Conservation (phyloP, 2,797 vertebrate genomes). For the Sarcoramphus papa region DNA sequence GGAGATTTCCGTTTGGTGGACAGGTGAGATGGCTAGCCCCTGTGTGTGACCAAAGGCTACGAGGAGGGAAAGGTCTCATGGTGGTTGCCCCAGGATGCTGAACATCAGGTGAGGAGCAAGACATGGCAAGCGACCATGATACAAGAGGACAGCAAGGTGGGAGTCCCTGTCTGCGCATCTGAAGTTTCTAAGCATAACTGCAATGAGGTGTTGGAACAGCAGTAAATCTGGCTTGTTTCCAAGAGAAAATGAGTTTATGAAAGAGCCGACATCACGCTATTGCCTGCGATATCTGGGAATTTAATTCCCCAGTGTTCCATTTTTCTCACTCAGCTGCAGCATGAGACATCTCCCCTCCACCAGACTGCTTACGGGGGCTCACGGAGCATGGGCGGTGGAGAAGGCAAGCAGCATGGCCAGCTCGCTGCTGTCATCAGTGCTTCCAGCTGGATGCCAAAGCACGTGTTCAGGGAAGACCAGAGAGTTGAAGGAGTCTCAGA, state of each 20-base stretch:
- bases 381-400: rapidly evolving
- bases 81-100: background rate
- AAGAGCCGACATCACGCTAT: background rate
- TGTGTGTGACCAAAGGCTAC: background rate
- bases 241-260: background rate
- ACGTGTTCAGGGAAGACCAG: background rate
- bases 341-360: background rate
- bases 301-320: background rate
- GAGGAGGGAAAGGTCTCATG: background rate
- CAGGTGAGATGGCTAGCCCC: background rate
- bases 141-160: background rate
- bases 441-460: background rate
- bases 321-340: background rate
- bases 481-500: background rate
- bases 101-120: background rate
- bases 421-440: rapidly evolving
- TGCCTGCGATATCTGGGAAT: background rate
- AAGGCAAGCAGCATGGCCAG: background rate
- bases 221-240: background rate
- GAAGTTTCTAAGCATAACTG: background rate
- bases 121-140: background rate
- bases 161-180: background rate
- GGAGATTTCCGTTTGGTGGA: background rate
- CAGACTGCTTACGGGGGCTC: background rate
- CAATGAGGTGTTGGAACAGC: background rate